Evolutionary conservation across 2,888 invertebrate species (phyloP), one percentile per base, ranked within the genome.

Genomic region (Deilephila porcellus): DNA sequence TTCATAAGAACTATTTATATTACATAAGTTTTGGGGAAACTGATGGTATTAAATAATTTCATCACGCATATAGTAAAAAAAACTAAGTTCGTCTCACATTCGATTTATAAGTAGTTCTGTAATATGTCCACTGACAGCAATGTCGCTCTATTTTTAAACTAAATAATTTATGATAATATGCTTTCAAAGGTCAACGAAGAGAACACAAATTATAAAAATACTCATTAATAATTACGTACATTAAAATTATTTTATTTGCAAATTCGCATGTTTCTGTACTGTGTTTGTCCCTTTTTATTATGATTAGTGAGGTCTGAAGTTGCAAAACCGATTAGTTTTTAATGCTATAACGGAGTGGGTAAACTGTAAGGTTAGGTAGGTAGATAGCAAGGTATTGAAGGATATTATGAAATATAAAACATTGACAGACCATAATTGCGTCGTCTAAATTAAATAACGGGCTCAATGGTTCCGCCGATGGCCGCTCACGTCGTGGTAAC

Each of bases 231-330:
- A 14, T 45, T 45, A 45, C 45, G 45, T 45, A 45, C 45, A 45
- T 45, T 56, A 14, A n/a, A 56, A 56, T n/a, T 56, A 56, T 56
- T 56, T 56, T 56, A 56, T 56, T n/a, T 56, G 56, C n/a, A n/a
- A 56, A n/a, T 19, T n/a, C 4, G n/a, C 29, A 25, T 11, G 11
- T 62, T 1, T 2, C 20, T 19, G 29, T 62, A 29, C 11, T 62
- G 4, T 60, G 25, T 62, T 20, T n/a, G 62, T n/a, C 29, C 14
- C n/a, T 62, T 62, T 20, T 60, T 60, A 60, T 60, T 62, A 17
- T 62, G 29, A 29, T 62, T 25, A 4, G 17, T 8, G 29, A 8
- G 4, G 3, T 11, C 25, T 62, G 25, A 29, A 29, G 19, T 56
- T 56, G 56, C 56, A 56, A 14, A 53, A 56, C 19, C 19, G 56